A percentile compares a stretch with the other conserved stretches of the same genome.
Evolutionary conservation across 2,888 invertebrate genomes (phyloP).

Genomic region (Leucoptera coffeella): DNA sequence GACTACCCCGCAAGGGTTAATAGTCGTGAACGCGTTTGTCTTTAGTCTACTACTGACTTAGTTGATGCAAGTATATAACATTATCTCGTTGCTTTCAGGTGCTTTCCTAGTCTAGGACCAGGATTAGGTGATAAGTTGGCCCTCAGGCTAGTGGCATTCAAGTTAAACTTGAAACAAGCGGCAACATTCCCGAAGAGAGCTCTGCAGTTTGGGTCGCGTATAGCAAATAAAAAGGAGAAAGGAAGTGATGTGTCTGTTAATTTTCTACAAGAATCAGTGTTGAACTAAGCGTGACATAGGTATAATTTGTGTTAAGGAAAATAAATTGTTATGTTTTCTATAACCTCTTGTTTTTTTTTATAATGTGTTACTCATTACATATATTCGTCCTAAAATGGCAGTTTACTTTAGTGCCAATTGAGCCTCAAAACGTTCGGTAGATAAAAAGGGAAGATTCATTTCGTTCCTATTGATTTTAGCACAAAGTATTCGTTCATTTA

Average conservation of each 20-base stretch:
- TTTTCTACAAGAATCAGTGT: slow-evolving; percentile 10
- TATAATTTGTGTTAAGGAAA: too few species aligned
- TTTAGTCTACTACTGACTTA: too few species aligned
- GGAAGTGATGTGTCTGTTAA: slow-evolving; percentile 66
- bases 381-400: too few species aligned
- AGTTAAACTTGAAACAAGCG: slow-evolving; percentile 58
- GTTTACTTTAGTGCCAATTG: too few species aligned
- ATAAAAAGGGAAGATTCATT: too few species aligned
- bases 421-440: too few species aligned
- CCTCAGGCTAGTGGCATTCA: slow-evolving; percentile 65
- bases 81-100: slow-evolving; percentile 25
- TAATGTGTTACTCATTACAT: slow-evolving; percentile 7
- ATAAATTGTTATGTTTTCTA: too few species aligned
- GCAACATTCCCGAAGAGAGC: slow-evolving; percentile 82
- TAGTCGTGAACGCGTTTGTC: too few species aligned
- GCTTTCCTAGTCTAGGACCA: slow-evolving; percentile 56
- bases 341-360: slow-evolving; percentile 6
- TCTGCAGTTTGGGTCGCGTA: slow-evolving; percentile 94
- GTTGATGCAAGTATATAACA: too few species aligned
- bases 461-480: too few species aligned
- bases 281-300: background rate
- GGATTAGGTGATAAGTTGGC: slow-evolving; percentile 93
- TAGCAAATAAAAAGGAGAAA: slow-evolving; percentile 87
- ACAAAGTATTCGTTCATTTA: too few species aligned
- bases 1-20: too few species aligned